These are phyloP conservation scores for Malurus melanocephalus DNA, from an alignment of 2,113 vertebrate species.

Conservation along the genomic window DNA sequence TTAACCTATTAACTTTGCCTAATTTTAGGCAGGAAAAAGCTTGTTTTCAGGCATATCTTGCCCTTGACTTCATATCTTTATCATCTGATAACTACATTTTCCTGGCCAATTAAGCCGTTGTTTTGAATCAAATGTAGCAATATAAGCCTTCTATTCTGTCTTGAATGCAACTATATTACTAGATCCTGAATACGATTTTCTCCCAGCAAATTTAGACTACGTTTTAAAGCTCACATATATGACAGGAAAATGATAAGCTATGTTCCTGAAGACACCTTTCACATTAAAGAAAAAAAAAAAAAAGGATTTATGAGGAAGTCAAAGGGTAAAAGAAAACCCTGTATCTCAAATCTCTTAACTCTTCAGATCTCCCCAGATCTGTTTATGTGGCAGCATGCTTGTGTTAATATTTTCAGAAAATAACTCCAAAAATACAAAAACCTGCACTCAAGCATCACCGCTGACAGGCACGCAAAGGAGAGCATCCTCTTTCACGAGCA, in stretches of 20 bases:
- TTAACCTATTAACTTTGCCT: conserved; percentile 80
- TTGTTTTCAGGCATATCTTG: conserved; percentile 69
- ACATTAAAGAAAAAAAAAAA: neutral
- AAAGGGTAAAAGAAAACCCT: conserved; percentile 37
- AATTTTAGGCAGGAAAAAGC: conserved; percentile 75
- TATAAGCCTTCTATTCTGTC: conserved; percentile 38
- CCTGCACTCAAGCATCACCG: neutral
- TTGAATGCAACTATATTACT: conserved; percentile 1
- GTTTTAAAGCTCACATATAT: conserved; percentile 18
- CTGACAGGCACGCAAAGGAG: neutral
- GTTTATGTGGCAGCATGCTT: neutral
- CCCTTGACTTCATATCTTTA: conserved; percentile 63
- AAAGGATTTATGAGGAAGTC: neutral
- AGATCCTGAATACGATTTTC: neutral
- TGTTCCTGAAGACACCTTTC: conserved; percentile 27
- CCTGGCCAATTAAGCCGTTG: conserved; percentile 52
- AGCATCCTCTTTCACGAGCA: neutral
- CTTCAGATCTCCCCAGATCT: neutral
- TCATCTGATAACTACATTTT: conserved; percentile 66
- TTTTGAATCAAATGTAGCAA: conserved; percentile 55
- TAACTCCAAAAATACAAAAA: neutral
- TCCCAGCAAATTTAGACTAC: conserved; percentile 20
- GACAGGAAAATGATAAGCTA: neutral
- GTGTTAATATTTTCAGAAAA: conserved; percentile 5
- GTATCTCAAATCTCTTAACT: conserved; percentile 10